phyloP scores from a whole-genome alignment of 37 sponge, comb jelly and placozoan genomes.

The Bolinopsis microptera region DNA sequence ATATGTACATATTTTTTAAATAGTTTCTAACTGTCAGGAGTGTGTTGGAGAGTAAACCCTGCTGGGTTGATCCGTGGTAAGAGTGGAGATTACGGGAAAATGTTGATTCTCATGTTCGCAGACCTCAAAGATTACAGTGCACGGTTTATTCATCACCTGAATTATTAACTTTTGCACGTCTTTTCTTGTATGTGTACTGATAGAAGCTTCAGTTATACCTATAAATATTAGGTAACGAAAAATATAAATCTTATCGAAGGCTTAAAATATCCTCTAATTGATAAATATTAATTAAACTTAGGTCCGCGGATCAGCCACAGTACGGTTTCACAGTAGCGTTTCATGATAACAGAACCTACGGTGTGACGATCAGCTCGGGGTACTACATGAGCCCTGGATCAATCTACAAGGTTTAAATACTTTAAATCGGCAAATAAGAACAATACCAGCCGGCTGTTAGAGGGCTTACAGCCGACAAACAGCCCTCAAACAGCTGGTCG shows the following conservation, averaged over 20 bases:
- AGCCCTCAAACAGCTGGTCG: no score
- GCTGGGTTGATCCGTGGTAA: background rate
- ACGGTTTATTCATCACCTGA: background rate
- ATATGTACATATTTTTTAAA: no score
- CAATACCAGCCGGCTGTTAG: no score
- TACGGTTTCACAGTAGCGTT: slow-evolving; percentile 5
- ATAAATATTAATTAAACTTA: no score
- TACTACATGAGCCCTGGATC: slow-evolving; percentile 8
- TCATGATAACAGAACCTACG: background rate
- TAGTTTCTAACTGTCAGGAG: no score
- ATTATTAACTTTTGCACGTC: background rate
- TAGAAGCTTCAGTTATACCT: no score
- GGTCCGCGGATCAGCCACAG: slow-evolving; percentile 11
- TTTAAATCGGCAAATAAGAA: no score
- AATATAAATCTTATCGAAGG: no score
- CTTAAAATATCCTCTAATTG: no score
- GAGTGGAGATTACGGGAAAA: slow-evolving; percentile 28
- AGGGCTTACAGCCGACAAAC: no score
- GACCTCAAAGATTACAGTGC: background rate
- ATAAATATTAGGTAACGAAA: no score
- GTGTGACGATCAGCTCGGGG: background rate
- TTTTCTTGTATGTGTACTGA: no score
- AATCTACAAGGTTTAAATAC: slow-evolving; percentile 28
- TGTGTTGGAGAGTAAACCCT: slow-evolving; percentile 4
- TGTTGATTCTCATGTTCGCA: background rate